Evolutionary conservation across 2,113 vertebrate species (phyloP).

Genomic region (Petaurus breviceps): DNA sequence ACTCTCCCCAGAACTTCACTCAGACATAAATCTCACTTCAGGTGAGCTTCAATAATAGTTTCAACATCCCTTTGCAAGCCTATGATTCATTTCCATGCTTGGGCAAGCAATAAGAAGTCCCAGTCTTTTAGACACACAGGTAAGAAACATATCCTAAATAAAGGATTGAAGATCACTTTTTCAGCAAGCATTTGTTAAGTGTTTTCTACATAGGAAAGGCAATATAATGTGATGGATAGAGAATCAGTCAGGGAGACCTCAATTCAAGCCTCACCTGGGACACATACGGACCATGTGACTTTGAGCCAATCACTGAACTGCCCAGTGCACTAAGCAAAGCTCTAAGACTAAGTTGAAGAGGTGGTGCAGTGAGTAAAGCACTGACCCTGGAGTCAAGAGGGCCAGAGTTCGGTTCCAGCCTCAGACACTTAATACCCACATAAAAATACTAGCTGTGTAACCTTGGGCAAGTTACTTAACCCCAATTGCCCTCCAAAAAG

Average conservation of each 20-base stretch:
- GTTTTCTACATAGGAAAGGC: too few relatives aligned
- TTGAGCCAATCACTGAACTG: background rate
- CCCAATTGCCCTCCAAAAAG: too few relatives aligned
- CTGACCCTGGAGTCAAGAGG: too few relatives aligned
- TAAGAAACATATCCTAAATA: background rate
- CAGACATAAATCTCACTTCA: background rate
- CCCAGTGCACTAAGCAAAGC: background rate
- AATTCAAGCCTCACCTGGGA: background rate
- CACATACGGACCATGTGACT: background rate
- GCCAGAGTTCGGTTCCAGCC: too few relatives aligned
- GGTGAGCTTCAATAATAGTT: background rate
- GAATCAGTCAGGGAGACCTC: background rate
- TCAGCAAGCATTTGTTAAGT: too few relatives aligned
- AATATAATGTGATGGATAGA: too few relatives aligned
- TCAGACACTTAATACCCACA: too few relatives aligned
- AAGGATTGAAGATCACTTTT: background rate
- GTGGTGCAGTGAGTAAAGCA: too few relatives aligned
- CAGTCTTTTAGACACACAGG: background rate
- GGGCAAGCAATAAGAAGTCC: background rate
- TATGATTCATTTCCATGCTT: background rate
- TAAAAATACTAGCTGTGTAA: too few relatives aligned
- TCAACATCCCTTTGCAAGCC: background rate
- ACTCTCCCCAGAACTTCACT: background rate
- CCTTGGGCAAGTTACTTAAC: too few relatives aligned
- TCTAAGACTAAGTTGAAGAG: background rate